Evolutionary conservation across 2,113 vertebrate genomes (phyloP).

Genomic region (Corapipo altera): DNA sequence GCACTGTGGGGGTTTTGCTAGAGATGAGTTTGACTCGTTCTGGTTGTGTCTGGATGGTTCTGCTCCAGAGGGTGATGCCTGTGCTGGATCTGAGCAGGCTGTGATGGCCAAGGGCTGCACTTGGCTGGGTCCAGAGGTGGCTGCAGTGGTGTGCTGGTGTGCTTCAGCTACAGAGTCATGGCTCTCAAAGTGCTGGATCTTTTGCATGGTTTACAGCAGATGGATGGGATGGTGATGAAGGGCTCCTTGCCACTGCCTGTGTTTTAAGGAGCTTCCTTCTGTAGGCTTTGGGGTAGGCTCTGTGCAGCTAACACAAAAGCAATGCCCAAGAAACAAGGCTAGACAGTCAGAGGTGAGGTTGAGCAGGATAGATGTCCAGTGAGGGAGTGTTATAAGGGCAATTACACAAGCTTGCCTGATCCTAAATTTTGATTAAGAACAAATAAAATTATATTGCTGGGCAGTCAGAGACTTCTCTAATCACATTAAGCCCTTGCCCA

Average conservation of each 20-base stretch:
- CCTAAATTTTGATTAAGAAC: conserved; percentile 28
- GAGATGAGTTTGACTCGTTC: rapidly evolving
- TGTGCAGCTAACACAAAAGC: neutral
- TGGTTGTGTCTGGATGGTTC: neutral
- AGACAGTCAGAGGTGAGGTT: neutral
- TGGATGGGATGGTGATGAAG: neutral
- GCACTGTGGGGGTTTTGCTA: neutral
- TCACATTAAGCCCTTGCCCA: conserved; percentile 12
- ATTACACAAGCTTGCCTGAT: neutral
- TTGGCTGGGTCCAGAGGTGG: neutral
- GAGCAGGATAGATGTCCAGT: neutral
- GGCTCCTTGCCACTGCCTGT: neutral
- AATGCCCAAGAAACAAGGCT: neutral
- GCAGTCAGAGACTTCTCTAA: conserved; percentile 7
- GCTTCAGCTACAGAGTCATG: neutral
- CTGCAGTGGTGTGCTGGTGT: neutral
- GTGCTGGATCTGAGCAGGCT: neutral
- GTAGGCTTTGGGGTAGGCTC: neutral
- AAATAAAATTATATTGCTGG: conserved; percentile 43
- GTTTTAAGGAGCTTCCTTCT: neutral
- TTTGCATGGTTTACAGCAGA: neutral
- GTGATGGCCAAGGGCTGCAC: neutral
- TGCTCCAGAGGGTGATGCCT: rapidly evolving
- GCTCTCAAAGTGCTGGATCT: neutral
- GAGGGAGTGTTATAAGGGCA: neutral